Base-by-base conservation (phyloP, 2,888 invertebrate species). In the Rhopalosiphum nymphaeae region DNA sequence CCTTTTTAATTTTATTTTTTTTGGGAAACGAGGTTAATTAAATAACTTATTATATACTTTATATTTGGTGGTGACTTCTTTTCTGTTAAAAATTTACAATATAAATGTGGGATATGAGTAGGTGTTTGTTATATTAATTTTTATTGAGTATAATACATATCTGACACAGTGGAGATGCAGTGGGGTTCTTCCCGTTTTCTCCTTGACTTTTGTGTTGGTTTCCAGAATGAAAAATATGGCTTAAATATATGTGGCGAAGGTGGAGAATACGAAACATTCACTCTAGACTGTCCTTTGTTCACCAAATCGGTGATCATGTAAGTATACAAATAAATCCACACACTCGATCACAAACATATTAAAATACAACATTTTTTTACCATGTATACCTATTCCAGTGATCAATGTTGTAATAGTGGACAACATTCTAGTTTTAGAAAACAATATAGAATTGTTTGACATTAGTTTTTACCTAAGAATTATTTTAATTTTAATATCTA, bases 261-360 rank as follows among this genome's bases (percentile, higher is more conserved):
- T 89, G 99, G 99, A 92, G 99, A 99, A 96, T 99, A 99, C 96
- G 99, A 99, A 96, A 99, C 99, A 57, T 98, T 99, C 96, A 99
- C 99, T 16, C 96, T 99, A 95, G 99, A 99, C 96, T 99, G 99
- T 96, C 99, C 99, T 13, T 96, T 99, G 95, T 99, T 99, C 96
- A 97, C 97, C 96, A 98, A 98, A 96, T 97, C 97, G 96, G 97
- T 99, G 96, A 97, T 98, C 95, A 97, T 99, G 98, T 99, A 96
- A 97, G 98, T 97, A 95, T 95, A 94, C 95, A 95, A 94, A 89
- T 95, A 94, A 95, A 95, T 93, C 95, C 91, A 91, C 89, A 91
- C 91, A 94, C 67, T 91, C 26, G 90, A 94, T 91, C 87, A 94
- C 91, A 91, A 85, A 94, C 87, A 87, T 87, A 93, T 93, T 56